Evolutionary conservation across 2,888 invertebrate species (phyloP).

Genomic region (Polydesmus complanatus): DNA sequence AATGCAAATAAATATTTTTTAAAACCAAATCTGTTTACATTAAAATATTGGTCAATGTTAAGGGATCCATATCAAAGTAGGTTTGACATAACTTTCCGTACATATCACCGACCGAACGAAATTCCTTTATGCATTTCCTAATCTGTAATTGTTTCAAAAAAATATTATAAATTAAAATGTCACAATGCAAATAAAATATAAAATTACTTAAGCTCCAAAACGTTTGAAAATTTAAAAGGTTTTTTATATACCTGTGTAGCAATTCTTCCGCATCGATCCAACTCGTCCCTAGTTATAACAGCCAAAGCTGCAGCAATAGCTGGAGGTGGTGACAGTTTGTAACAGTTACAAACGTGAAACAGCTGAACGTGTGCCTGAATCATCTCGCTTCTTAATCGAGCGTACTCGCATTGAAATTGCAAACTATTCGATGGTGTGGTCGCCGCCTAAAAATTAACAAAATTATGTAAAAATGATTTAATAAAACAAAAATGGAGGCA

Average conservation of each 20-base stretch:
- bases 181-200: no score
- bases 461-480: not conserved
- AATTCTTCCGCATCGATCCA: constrained; percentile 62
- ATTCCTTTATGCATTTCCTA: constrained; percentile 56
- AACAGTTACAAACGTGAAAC: constrained; percentile 52
- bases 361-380: constrained; percentile 52
- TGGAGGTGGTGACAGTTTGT: constrained; percentile 82
- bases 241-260: constrained; percentile 51
- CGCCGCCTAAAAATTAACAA: constrained; percentile 42
- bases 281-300: constrained; percentile 50
- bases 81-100: constrained; percentile 66
- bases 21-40: constrained; percentile 36
- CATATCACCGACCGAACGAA: constrained; percentile 54
- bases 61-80: constrained; percentile 71
- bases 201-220: no score
- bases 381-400: constrained; percentile 58
- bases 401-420: constrained; percentile 61
- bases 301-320: constrained; percentile 76
- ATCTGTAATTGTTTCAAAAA: constrained; percentile 35
- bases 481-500: not conserved
- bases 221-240: no score
- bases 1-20: constrained; percentile 18
- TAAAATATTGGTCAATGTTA: constrained; percentile 57
- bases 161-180: constrained; percentile 3
- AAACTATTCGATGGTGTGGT: constrained; percentile 48